Conservation (phyloP, 1,140 invertebrate species). For the Camponotus floridanus region DNA sequence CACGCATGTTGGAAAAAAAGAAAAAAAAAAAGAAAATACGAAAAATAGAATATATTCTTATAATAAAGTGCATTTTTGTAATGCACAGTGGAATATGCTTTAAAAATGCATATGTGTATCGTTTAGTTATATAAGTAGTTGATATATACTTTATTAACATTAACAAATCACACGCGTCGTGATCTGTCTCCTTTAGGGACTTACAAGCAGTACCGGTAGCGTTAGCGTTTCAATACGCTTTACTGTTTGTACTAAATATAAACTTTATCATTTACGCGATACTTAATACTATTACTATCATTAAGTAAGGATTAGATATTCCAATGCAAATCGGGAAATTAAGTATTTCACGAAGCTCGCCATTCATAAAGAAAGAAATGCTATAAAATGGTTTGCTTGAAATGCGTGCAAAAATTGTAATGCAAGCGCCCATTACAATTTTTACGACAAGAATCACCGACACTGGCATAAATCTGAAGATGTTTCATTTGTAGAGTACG, state of each 20-base stretch:
- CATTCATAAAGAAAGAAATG: slow-evolving; percentile 1
- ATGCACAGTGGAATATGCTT: slow-evolving; percentile 69
- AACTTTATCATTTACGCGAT: slow-evolving; percentile 60
- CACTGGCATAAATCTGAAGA: slow-evolving; percentile 68
- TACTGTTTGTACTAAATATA: slow-evolving; percentile 57
- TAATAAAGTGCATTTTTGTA: slow-evolving; percentile 73
- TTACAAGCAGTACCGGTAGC: slow-evolving; percentile 46
- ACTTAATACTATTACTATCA: slow-evolving; percentile 67
- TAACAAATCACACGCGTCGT: slow-evolving; percentile 48
- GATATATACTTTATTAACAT: slow-evolving; percentile 50
- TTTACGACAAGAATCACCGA: slow-evolving; percentile 58
- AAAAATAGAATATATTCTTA: slow-evolving; percentile 69
- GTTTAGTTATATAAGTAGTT: slow-evolving; percentile 71
- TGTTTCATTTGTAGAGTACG: slow-evolving; percentile 67
- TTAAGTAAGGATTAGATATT: slow-evolving; percentile 65
- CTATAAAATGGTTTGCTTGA: slow-evolving; percentile 4
- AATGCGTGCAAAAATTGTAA: slow-evolving; percentile 16
- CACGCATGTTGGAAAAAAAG: slow-evolving; percentile 50
- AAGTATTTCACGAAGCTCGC: not conserved
- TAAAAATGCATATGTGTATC: slow-evolving; percentile 60
- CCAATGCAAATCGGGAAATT: slow-evolving; percentile 11
- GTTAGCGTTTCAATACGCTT: slow-evolving; percentile 38
- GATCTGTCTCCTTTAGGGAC: slow-evolving; percentile 43
- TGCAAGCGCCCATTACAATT: slow-evolving; percentile 20
- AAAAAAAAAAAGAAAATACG: not conserved